Evolutionary conservation across 2,888 invertebrate genomes (phyloP).

Genomic region (Luffia ferchaultella): DNA sequence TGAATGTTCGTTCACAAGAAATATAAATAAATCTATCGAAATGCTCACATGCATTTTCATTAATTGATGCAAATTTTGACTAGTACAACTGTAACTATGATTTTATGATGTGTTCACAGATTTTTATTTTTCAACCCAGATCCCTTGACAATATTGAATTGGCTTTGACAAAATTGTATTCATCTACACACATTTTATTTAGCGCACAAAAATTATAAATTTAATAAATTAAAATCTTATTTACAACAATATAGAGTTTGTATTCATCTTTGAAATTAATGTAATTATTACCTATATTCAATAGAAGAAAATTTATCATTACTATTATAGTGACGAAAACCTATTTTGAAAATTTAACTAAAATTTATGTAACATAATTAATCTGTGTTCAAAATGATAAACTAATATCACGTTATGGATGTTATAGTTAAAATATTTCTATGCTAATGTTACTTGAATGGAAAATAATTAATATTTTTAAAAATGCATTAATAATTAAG

Average conservation of each 20-base stretch:
- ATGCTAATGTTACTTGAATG: neutral
- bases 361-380: neutral
- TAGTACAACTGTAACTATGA: too few relatives aligned
- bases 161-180: slow-evolving; percentile 37
- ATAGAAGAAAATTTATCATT: neutral
- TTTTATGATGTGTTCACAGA: too few relatives aligned
- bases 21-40: too few relatives aligned
- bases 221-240: neutral
- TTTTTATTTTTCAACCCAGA: too few relatives aligned
- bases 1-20: too few relatives aligned
- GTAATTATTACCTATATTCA: too few relatives aligned
- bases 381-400: neutral
- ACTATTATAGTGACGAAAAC: neutral
- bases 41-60: too few relatives aligned
- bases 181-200: slow-evolving; percentile 2
- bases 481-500: neutral
- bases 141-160: slow-evolving; percentile 52
- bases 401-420: neutral
- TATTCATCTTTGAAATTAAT: too few relatives aligned
- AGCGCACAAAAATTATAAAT: neutral
- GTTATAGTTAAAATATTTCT: neutral
- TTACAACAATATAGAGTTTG: neutral
- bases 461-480: neutral
- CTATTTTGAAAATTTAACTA: neutral
- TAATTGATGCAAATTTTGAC: too few relatives aligned